These are phyloP conservation scores for Fopius arisanus DNA, from an alignment of 1,140 invertebrate species.

Conservation along the genomic window DNA sequence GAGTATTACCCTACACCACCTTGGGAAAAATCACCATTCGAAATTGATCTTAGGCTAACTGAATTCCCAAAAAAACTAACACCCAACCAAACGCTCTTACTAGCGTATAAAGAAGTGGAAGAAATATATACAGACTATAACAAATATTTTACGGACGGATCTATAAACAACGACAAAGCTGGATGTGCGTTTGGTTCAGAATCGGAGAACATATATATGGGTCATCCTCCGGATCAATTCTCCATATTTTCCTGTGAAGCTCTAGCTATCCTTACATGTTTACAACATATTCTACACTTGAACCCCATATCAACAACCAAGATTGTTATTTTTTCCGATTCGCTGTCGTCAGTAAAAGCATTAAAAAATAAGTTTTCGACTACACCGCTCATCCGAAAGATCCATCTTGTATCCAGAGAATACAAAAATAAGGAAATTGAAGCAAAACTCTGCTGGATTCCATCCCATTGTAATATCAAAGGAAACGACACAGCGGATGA, in stretches of 20 bases:
- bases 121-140: neutral
- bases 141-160: constrained; percentile 3
- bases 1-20: neutral
- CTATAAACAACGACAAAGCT: neutral
- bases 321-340: neutral
- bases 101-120: neutral
- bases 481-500: constrained; percentile 20
- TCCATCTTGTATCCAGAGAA: neutral
- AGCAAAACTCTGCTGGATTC: neutral
- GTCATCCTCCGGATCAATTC: neutral
- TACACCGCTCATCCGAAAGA: neutral
- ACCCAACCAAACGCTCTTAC: neutral
- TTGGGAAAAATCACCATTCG: neutral
- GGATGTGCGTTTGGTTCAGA: neutral
- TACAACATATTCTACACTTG: neutral
- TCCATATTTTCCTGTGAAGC: constrained; percentile 11
- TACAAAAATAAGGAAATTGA: neutral
- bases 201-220: neutral
- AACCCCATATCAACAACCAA: neutral
- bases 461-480: neutral
- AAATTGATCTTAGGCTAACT: neutral
- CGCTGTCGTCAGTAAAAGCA: neutral
- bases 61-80: neutral
- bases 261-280: neutral
- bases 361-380: neutral